Percentiles rank a stretch among this genome's conserved stretches.
Conservation (phyloP, 2,113 vertebrate species). For the Meriones unguiculatus region DNA sequence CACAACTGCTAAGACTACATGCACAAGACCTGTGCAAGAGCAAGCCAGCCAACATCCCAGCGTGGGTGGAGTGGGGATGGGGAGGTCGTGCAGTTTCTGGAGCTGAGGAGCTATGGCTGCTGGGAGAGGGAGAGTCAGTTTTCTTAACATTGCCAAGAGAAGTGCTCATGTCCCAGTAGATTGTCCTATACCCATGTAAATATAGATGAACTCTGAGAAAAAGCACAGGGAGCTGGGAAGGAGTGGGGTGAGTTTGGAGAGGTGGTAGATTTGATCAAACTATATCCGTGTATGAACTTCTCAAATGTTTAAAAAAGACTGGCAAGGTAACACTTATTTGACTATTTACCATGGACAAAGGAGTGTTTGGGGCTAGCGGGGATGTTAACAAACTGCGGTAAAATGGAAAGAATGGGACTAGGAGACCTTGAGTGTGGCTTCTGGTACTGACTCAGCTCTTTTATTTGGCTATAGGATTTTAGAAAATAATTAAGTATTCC, state of each 20-base stretch:
- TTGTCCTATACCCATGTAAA: neutral
- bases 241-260: neutral
- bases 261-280: neutral
- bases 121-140: neutral
- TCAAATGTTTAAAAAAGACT: neutral
- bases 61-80: neutral
- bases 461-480: neutral
- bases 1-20: neutral
- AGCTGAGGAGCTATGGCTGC: neutral
- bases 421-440: neutral
- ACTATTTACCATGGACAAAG: neutral
- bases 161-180: neutral
- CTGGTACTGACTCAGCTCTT: neutral
- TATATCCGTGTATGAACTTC: neutral
- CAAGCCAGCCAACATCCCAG: neutral
- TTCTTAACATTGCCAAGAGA: neutral
- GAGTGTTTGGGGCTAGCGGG: neutral
- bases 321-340: constrained; percentile 19
- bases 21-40: neutral
- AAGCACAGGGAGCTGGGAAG: neutral
- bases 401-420: neutral
- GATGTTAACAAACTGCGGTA: neutral
- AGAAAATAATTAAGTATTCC: neutral
- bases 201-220: neutral
- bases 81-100: neutral